Evolutionary conservation across 2,888 invertebrate genomes (phyloP), one percentile per base, ranked within the genome.

Genomic region (Drosophila pseudotalamancana): DNA sequence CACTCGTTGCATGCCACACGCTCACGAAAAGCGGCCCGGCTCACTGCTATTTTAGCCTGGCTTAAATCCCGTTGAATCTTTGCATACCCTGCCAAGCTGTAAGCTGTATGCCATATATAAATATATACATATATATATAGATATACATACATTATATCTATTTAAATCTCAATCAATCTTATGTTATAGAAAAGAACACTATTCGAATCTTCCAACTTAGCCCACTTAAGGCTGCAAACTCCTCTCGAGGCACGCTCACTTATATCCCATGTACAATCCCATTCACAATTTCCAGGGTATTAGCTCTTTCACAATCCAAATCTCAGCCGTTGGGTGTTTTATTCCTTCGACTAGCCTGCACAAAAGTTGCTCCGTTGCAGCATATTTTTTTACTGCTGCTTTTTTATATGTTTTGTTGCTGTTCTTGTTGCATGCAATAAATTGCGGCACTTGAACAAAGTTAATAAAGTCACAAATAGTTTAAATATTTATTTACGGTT

Each of bases 391-490:
- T 27, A 5, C 6, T 5, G 11, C 14, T 40, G 31, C 23, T 32
- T 53, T 18, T 32, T 18, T 40, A 6, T 9, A 40, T 21, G 12
- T 40, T 8, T 43, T 18, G 27, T n/a, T 16, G 29, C 43, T 18
- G 21, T 35, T 51, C 19, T 71, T 77, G 60, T 54, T 73, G 85
- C 46, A 74, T 85, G 87, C 76, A 82, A 81, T 87, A 87, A 87
- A 81, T 77, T 78, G 74, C 79, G 86, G 77, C 86, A 82, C 82
- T 87, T 87, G 80, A 72, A 86, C 77, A 82, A 86, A 82, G 82
- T 82, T 82, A 82, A 82, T 82, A 82, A 79, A 82, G 88, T 87
- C 87, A 73, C 87, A 85, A 82, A 87, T 82, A 82, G 88, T 86
- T 87, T 62, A 82, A 82, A 82, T 82, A 87, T 87, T 85, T 87